Conservation (phyloP, 2,797 vertebrate genomes). For the Sebastes kiyomatsui region DNA sequence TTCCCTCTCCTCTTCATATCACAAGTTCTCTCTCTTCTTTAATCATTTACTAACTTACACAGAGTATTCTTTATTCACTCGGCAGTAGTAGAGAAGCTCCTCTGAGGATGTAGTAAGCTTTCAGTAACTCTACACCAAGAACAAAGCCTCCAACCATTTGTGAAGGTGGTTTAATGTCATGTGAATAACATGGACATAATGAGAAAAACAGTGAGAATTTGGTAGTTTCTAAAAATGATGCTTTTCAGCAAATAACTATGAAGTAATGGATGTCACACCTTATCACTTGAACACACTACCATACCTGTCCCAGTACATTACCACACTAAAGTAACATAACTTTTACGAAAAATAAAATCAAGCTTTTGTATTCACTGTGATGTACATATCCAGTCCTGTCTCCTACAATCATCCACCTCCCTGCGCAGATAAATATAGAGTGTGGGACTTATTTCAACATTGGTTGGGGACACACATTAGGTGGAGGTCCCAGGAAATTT, state of each 20-base stretch:
- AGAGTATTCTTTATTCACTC: background rate
- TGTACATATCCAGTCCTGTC: background rate
- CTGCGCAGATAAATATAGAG: background rate
- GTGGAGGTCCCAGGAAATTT: background rate
- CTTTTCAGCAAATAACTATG: too few relatives aligned
- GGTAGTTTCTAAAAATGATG: rapidly evolving
- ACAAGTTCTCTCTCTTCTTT: background rate
- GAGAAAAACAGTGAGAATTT: too few relatives aligned
- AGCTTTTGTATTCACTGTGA: background rate
- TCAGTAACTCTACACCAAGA: background rate
- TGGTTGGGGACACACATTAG: background rate
- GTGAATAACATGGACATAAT: too few relatives aligned
- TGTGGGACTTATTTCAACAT: background rate
- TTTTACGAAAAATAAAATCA: background rate
- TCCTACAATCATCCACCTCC: background rate
- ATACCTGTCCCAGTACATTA: background rate
- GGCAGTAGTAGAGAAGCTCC: slow-evolving; percentile 6
- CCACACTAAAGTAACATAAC: background rate
- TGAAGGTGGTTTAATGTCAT: background rate
- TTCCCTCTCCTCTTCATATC: background rate
- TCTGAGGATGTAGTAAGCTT: background rate
- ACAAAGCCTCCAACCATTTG: background rate
- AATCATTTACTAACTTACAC: background rate
- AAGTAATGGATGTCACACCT: background rate
- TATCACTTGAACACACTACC: background rate